Evolutionary conservation across 2,888 invertebrate genomes (phyloP), one percentile per base, ranked within the genome.

Genomic region (Drosophila aldrichi): DNA sequence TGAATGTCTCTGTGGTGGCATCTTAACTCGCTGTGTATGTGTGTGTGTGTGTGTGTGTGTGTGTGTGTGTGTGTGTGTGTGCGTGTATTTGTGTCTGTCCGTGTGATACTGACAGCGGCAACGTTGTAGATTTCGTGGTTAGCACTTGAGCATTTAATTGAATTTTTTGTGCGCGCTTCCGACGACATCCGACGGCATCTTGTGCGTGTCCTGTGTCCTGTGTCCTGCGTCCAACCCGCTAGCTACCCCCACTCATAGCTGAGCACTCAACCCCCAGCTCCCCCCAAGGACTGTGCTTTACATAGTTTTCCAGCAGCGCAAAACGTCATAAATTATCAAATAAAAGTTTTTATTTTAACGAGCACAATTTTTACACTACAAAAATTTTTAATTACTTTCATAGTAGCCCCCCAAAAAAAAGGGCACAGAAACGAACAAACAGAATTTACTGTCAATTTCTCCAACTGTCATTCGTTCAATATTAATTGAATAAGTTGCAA

Each of bases 101-200:
- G 52, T 52, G 38, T 43, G 52, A 64, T 54, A 40, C 38, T 72
- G 72, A 72, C 72, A 67, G 62, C 40, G 54, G 62, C 67, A 73
- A 63, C 73, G 73, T 63, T 74, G 73, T 74, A 74, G 73, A 74
- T 74, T 74, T 74, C 73, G 80, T 81, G 79, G 82, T 82, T 82
- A 72, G 70, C 77, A 84, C 81, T 82, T 85, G 79, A 85, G 81
- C 76, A 82, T 82, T 82, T 82, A 82, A 82, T 82, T 82, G 85
- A 82, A 85, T 82, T 82, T 81, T 82, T 79, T 80, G 61, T 65
- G 72, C 49, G 63, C 46, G 54, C 70, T 56, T 64, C 49, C 64
- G 72, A 54, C 59, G 71, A 64, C 71, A 56, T 65, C 64, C 64
- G 71, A 55, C 64, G 79, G 62, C 79, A 82, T 82, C 82, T 79